Evolutionary conservation across 2,113 vertebrate species (phyloP), one percentile per base, ranked within the genome.

Genomic region (Osmerus mordax): DNA sequence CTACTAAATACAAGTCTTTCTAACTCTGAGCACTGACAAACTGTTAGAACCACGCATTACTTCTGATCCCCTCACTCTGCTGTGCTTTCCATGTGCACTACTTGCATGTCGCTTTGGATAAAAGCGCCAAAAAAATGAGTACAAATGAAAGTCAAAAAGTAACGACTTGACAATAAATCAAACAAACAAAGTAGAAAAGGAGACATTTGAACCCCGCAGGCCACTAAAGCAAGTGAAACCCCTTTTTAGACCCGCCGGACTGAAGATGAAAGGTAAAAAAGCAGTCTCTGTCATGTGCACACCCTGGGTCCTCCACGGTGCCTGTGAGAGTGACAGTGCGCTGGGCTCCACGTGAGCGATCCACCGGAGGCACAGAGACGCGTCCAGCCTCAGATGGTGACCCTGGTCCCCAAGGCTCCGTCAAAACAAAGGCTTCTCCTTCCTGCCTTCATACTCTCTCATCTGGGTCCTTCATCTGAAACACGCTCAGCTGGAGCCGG

Each of bases 341-440:
- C 70, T 23, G 71, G 66, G 75, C 74, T 18, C 72, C 60, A 15
- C 61, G 73, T 12, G 32, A 18, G 47, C 6, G 41, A 9, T 47
- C 56, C 52, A 53, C 64, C 4, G 72, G 69, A 75, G 81, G 73
- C 78, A 78, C 73, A 83, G 68, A 82, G 75, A 74, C 67, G 68
- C 72, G 74, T 73, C 70, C 68, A 47, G 41, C 61, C 65, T 14
- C 64, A 29, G 73, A 82, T 70, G 51, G 72, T 72, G 69, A 75
- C 78, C 80, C 69, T 74, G 52, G 75, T 83, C 84, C 81, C 82
- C 4, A 4, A 3, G 74, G 78, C 47, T 84, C 77, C 66, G 81
- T 87, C 84, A 83, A 81, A 83, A 84, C 78, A 84, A 83, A 87
- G 78, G 67, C 73, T 74, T 72, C 83, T 36, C 81, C 82, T 83